Conservation (phyloP, 2,113 vertebrate genomes). For the Scomber colias region DNA sequence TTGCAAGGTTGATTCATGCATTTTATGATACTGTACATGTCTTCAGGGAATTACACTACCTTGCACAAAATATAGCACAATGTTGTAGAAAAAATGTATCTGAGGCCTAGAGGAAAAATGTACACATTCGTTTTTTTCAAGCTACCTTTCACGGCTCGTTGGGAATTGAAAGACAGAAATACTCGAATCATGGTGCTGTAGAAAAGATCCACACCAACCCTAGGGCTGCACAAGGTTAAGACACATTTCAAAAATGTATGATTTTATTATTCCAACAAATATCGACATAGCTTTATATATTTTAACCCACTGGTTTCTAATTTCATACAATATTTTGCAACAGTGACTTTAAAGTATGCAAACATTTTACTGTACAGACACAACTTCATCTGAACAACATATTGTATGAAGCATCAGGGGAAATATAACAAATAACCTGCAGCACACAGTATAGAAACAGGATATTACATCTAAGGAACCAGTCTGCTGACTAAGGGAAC, state of each 20-base stretch:
- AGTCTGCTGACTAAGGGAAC: slow-evolving; percentile 79
- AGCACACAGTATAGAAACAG: slow-evolving; percentile 69
- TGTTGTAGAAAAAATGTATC: slow-evolving; percentile 30
- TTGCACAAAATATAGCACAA: slow-evolving; percentile 29
- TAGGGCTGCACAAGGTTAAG: slow-evolving; percentile 1
- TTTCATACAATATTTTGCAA: slow-evolving; percentile 23
- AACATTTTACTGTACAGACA: slow-evolving; percentile 56
- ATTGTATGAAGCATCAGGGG: slow-evolving; percentile 66
- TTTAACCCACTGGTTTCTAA: slow-evolving; percentile 20
- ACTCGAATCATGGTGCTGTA: background rate
- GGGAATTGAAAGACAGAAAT: slow-evolving; percentile 39
- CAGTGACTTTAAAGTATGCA: slow-evolving; percentile 54
- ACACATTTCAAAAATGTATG: background rate
- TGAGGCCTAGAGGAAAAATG: slow-evolving; percentile 11
- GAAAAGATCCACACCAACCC: background rate
- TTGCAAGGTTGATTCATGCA: slow-evolving; percentile 23
- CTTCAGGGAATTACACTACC: slow-evolving; percentile 36
- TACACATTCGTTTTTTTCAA: slow-evolving; percentile 8
- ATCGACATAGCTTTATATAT: background rate
- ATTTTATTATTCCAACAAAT: slow-evolving; percentile 38
- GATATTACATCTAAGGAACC: slow-evolving; percentile 75
- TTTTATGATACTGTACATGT: slow-evolving; percentile 28
- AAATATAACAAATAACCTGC: slow-evolving; percentile 80
- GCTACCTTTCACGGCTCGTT: slow-evolving; percentile 33
- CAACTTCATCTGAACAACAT: slow-evolving; percentile 61